These are phyloP conservation scores for Chaetops frenatus DNA, from an alignment of 2,113 vertebrate genomes.

Conservation along the genomic window DNA sequence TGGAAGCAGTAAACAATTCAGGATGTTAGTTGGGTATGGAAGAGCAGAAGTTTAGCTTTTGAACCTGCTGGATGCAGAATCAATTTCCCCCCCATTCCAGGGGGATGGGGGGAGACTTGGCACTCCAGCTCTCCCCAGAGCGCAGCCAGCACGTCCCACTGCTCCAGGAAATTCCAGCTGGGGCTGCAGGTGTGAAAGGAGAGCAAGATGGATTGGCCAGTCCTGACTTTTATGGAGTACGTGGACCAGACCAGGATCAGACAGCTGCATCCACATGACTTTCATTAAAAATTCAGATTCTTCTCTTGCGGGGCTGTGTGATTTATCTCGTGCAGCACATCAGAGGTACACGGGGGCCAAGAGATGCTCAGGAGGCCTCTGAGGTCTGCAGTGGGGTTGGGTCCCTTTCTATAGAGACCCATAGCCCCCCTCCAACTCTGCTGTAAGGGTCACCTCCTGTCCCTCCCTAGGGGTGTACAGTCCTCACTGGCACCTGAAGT, in stretches of 20 bases:
- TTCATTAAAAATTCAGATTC: constrained; percentile 86
- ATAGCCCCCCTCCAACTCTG: background rate
- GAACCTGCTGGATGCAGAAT: background rate
- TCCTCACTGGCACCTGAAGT: background rate
- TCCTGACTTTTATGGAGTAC: constrained; percentile 59
- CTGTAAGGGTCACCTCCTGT: background rate
- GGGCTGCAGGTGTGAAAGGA: constrained; percentile 61
- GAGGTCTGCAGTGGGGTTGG: background rate
- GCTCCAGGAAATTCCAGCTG: constrained; percentile 32
- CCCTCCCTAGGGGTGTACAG: rapidly evolving
- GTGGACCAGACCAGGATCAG: constrained; percentile 35
- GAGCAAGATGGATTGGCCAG: constrained; percentile 56
- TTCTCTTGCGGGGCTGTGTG: constrained; percentile 74
- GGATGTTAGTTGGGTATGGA: background rate
- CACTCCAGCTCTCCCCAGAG: background rate
- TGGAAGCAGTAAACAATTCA: background rate
- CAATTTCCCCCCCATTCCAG: background rate
- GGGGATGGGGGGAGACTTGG: background rate
- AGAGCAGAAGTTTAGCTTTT: background rate
- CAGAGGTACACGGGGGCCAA: constrained; percentile 11
- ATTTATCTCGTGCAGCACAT: constrained; percentile 80
- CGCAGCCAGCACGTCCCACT: rapidly evolving
- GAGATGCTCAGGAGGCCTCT: background rate
- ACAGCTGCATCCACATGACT: constrained; percentile 78
- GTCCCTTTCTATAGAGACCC: background rate